Base-by-base conservation (phyloP, 2,113 vertebrate genomes). In the Uropsilus gracilis region DNA sequence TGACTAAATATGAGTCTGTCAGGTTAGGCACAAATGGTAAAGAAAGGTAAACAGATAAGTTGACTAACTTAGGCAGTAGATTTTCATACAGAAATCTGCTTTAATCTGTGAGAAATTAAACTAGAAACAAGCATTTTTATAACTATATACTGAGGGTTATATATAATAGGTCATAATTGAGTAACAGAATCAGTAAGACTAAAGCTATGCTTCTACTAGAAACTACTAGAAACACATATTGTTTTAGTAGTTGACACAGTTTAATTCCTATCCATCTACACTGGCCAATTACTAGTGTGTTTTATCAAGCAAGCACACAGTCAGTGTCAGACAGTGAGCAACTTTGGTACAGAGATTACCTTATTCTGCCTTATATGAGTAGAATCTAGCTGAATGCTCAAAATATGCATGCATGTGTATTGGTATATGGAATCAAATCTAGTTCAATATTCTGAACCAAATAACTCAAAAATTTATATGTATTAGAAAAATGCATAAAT, bases 81-180 rank as follows among this genome's bases (percentile, higher is more conserved):
- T 86, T 77, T 81, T 77, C 77, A 68, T 69, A 81, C 55, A 76
- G 17, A 76, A 92, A 94, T 69, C 6, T 85, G 72, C 64, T 90
- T 76, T 72, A 93, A 71, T 57, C 16, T 94, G 24, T 28, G n/a
- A 84, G 39, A 64, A 91, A 69, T 94, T 95, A 92, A 94, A 73
- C 34, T n/a, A 44, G 63, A 93, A 93, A 85, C 5, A 18, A 44
- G 2, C 80, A 73, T 86, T 17, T 89, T 82, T 39, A 61, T 90
- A 82, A 69, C 7, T 88, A 78, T 39, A 76, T 76, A 81, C 8
- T 59, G 57, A 90, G 55, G 26, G 12, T 90, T 64, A n/a, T 63
- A 94, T 26, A 50, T 57, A 68, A 68, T 8, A 83, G 34, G 24
- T 11, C 32, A 86, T 90, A 82, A 39, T 94, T 92, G 73, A 92